Evolutionary conservation across 2,113 vertebrate genomes (phyloP).

Genomic region (Pteronura brasiliensis): DNA sequence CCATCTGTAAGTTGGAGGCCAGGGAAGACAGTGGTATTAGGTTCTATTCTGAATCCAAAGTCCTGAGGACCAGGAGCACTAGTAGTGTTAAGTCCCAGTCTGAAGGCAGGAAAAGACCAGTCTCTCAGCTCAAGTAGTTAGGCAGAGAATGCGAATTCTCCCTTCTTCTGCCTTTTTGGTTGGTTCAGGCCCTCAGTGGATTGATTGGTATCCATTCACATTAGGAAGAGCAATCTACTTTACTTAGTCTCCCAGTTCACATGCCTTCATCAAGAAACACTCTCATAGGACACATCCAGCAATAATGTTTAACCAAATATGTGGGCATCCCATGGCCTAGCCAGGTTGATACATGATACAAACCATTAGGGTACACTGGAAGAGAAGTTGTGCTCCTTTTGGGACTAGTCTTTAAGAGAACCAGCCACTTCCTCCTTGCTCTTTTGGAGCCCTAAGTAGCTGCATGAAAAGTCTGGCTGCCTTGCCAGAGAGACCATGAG

Average conservation of each 20-base stretch:
- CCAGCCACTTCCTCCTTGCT: neutral
- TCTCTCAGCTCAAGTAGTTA: neutral
- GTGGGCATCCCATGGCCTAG: neutral
- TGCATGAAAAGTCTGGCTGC: neutral
- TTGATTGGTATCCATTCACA: neutral
- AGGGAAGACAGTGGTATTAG: neutral
- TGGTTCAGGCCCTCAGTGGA: neutral
- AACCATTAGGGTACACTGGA: neutral
- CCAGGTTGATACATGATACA: neutral
- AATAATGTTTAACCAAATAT: neutral
- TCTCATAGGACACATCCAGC: neutral
- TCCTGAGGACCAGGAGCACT: neutral
- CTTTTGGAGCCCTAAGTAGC: neutral
- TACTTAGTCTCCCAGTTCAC: neutral
- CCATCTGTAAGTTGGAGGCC: neutral
- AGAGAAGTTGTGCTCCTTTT: neutral
- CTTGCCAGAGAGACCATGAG: neutral
- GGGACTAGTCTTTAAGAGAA: neutral
- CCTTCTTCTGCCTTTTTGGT: neutral
- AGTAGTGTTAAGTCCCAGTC: neutral
- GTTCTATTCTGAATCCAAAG: neutral
- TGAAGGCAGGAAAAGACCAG: neutral
- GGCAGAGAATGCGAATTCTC: neutral
- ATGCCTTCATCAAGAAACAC: neutral
- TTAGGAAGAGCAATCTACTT: neutral